Evolutionary conservation across 2,888 invertebrate species (phyloP).

Genomic region (Euplagia quadripunctaria): DNA sequence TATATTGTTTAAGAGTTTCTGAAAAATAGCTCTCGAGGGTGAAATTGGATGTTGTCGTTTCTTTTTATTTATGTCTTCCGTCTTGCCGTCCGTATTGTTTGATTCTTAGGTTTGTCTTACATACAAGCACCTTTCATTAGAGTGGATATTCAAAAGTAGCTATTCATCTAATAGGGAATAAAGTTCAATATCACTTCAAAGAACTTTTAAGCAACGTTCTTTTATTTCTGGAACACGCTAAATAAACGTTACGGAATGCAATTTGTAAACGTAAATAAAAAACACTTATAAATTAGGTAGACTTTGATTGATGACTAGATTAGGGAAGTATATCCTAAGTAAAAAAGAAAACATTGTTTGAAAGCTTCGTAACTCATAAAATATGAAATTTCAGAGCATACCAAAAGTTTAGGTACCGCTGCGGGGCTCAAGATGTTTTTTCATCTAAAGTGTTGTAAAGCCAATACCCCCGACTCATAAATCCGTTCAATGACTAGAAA

Average conservation of each 20-base stretch:
- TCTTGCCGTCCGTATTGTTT: neutral
- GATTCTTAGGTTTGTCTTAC: neutral
- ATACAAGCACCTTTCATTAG: neutral
- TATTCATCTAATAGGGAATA: neutral
- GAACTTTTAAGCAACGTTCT: neutral
- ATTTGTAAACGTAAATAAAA: neutral
- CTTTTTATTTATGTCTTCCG: neutral
- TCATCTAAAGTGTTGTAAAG: no score
- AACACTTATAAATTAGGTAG: neutral
- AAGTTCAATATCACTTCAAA: neutral
- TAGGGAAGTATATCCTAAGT: neutral
- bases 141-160: neutral
- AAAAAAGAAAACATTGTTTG: no score
- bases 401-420: no score
- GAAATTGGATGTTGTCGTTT: neutral
- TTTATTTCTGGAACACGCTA: neutral
- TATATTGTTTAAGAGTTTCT: neutral
- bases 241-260: neutral
- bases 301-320: neutral
- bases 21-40: neutral
- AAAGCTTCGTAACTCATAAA: no score
- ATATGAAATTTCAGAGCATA: no score
- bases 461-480: no score
- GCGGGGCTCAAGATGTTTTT: no score
- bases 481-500: no score